Conservation (phyloP, 2,113 vertebrate genomes). For the Laticauda colubrina region DNA sequence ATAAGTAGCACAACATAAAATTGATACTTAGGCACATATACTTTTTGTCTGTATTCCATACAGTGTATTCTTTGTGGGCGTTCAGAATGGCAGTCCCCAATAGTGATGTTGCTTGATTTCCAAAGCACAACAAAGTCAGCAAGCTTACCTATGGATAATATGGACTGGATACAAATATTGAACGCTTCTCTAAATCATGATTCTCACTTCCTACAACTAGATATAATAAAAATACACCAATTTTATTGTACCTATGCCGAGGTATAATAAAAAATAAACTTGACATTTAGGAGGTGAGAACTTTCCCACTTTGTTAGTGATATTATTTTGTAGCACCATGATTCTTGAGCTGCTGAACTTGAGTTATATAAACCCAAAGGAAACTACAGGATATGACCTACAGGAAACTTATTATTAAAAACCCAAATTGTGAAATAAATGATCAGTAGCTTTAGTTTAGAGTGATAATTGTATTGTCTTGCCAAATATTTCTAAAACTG, state of each 20-base stretch:
- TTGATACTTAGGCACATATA: neutral
- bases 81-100: neutral
- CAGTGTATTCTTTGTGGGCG: neutral
- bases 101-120: neutral
- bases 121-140: neutral
- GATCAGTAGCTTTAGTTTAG: neutral
- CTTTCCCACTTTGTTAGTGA: neutral
- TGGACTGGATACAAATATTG: neutral
- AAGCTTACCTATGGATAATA: neutral
- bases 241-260: neutral
- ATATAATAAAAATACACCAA: neutral
- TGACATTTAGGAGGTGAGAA: neutral
- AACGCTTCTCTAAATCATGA: neutral
- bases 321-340: neutral
- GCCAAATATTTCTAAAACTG: neutral
- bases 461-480: conserved; percentile 2
- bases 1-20: neutral
- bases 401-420: conserved; percentile 11
- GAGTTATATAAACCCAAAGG: neutral
- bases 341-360: neutral
- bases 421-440: conserved; percentile 8
- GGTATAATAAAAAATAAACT: neutral
- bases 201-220: neutral
- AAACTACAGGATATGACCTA: neutral
- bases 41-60: neutral